phyloP scores from a whole-genome alignment of 2,888 invertebrate species.

The Clivina fossor region DNA sequence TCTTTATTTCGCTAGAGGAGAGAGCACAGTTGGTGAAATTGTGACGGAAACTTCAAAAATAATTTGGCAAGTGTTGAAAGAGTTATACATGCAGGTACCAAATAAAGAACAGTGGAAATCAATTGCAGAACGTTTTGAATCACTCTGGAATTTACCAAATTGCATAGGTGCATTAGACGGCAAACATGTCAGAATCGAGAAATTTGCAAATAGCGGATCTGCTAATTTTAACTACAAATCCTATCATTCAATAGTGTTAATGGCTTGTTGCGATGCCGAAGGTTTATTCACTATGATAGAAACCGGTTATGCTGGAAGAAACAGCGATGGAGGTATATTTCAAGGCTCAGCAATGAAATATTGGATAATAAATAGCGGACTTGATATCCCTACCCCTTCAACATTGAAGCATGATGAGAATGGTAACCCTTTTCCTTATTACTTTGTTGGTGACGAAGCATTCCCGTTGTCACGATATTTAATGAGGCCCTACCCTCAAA shows the following conservation, averaged over 20 bases:
- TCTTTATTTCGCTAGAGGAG: constrained; percentile 40
- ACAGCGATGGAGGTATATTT: constrained; percentile 35
- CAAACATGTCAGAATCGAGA: constrained; percentile 43
- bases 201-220: constrained; percentile 41
- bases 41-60: constrained; percentile 38
- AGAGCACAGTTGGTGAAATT: constrained; percentile 38
- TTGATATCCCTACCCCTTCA: constrained; percentile 34
- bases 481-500: constrained; percentile 41
- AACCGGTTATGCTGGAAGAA: constrained; percentile 23
- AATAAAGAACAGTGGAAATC: constrained; percentile 39
- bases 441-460: constrained; percentile 40
- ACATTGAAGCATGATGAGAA: constrained; percentile 32
- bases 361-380: constrained; percentile 32
- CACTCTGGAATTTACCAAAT: constrained; percentile 43
- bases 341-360: constrained; percentile 37
- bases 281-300: constrained; percentile 44
- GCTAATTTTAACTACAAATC: constrained; percentile 44
- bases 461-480: constrained; percentile 41
- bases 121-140: constrained; percentile 41
- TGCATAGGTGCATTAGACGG: constrained; percentile 43
- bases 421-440: constrained; percentile 35
- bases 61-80: constrained; percentile 39
- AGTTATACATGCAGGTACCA: constrained; percentile 38
- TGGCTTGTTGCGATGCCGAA: constrained; percentile 44
- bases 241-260: constrained; percentile 44